Conservation (phyloP, 2,888 invertebrate genomes). For the Apeira syringaria region DNA sequence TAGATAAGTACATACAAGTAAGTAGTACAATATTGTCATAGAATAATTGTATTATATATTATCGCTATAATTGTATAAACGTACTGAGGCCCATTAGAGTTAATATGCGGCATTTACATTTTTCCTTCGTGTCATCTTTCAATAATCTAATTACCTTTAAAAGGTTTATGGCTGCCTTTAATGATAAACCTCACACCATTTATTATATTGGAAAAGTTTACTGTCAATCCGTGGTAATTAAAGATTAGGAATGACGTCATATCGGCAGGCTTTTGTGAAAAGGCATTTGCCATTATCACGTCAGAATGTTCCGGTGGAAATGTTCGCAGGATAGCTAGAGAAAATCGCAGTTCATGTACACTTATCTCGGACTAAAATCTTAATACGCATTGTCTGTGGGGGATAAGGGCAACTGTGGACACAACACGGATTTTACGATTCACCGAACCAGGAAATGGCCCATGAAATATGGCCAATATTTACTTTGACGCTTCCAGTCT, state of each 20-base stretch:
- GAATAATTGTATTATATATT: no score
- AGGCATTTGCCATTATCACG: slow-evolving; percentile 41
- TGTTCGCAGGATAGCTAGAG: slow-evolving; percentile 13
- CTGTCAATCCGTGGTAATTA: slow-evolving; percentile 28
- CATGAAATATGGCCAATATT: slow-evolving; percentile 46
- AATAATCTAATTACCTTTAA: slow-evolving; percentile 20
- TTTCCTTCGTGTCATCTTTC: slow-evolving; percentile 15
- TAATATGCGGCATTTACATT: slow-evolving; percentile 9
- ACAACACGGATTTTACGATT: slow-evolving; percentile 44
- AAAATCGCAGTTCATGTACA: slow-evolving; percentile 21
- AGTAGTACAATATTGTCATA: no score
- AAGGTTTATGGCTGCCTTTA: slow-evolving; percentile 5
- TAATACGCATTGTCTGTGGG: slow-evolving; percentile 37
- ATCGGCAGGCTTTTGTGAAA: slow-evolving; percentile 38
- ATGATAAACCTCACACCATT: slow-evolving; percentile 11
- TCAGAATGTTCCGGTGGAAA: slow-evolving; percentile 23
- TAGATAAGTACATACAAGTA: no score
- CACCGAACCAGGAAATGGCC: slow-evolving; percentile 41
- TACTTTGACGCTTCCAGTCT: slow-evolving; percentile 31
- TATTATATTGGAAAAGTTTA: slow-evolving; percentile 10
- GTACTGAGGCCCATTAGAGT: slow-evolving; percentile 6
- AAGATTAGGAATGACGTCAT: slow-evolving; percentile 28
- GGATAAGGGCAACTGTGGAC: slow-evolving; percentile 30
- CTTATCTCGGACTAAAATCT: slow-evolving; percentile 21
- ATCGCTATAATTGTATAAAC: no score